A percentile compares a stretch with the other conserved stretches of the same genome.
Evolutionary conservation across 2,888 invertebrate species (phyloP).

Genomic region (Ennomos erosarius): DNA sequence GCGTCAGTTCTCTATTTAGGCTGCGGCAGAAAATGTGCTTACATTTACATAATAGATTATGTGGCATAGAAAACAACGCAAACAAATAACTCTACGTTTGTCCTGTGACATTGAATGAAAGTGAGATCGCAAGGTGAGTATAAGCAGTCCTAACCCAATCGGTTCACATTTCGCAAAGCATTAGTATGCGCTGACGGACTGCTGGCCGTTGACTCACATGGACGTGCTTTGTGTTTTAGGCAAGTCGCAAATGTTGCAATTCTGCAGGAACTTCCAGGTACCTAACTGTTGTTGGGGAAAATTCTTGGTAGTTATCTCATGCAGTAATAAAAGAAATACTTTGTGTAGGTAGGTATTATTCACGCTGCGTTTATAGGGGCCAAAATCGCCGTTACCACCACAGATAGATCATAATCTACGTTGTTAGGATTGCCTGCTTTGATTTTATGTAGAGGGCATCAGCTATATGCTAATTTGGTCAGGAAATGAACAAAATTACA

Average conservation of each 20-base stretch:
- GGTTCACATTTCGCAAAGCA: slow-evolving; percentile 53
- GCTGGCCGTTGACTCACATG: slow-evolving; percentile 44
- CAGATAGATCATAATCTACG: too few relatives aligned
- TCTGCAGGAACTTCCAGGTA: neutral
- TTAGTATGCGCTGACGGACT: slow-evolving; percentile 54
- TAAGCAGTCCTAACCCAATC: slow-evolving; percentile 39
- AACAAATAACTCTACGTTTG: slow-evolving; percentile 1
- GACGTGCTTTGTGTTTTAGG: slow-evolving; percentile 46
- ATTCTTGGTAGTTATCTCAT: too few relatives aligned
- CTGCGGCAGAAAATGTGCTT: too few relatives aligned
- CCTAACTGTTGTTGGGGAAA: neutral
- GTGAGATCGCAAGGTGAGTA: slow-evolving; percentile 40
- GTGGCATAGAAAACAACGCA: neutral
- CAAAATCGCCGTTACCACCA: too few relatives aligned
- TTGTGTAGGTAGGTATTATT: too few relatives aligned
- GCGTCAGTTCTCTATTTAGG: too few relatives aligned
- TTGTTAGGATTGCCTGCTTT: too few relatives aligned
- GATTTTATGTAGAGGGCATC: too few relatives aligned
- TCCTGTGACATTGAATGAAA: slow-evolving; percentile 33
- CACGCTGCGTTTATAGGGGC: too few relatives aligned
- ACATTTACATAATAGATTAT: neutral
- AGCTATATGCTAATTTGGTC: too few relatives aligned
- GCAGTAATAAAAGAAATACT: too few relatives aligned
- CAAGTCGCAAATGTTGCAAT: slow-evolving; percentile 19
- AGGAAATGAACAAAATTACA: too few relatives aligned